phyloP scores from a whole-genome alignment of 2,888 invertebrate species.

The Neuroscelio doddi region DNA sequence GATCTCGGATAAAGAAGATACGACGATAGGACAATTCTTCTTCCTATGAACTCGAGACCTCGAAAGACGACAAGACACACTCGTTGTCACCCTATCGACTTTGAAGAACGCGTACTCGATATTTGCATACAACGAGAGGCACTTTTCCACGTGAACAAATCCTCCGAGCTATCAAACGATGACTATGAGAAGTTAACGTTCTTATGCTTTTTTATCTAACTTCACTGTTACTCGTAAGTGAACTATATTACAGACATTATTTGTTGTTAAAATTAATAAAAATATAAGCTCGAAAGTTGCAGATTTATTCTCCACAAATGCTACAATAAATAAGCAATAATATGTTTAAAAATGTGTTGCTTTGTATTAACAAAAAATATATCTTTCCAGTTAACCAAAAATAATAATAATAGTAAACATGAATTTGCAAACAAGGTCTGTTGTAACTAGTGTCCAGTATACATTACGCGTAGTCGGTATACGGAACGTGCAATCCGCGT shows the following conservation, averaged over 20 bases:
- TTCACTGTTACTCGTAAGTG: neutral
- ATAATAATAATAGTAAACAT: too few relatives aligned
- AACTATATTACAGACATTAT: too few relatives aligned
- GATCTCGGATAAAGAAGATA: constrained; percentile 16
- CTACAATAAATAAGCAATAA: too few relatives aligned
- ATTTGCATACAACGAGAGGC: constrained; percentile 71
- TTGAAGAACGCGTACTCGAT: constrained; percentile 63
- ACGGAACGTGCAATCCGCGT: constrained; percentile 45
- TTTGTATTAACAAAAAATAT: too few relatives aligned
- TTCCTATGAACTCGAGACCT: constrained; percentile 33
- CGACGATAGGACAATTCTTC: constrained; percentile 52
- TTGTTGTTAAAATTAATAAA: too few relatives aligned
- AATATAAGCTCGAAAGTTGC: too few relatives aligned
- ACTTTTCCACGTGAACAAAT: constrained; percentile 71
- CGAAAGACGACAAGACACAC: constrained; percentile 57
- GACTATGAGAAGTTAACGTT: constrained; percentile 17
- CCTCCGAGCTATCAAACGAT: constrained; percentile 48
- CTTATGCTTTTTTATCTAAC: neutral
- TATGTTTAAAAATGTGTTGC: too few relatives aligned
- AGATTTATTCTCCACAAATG: too few relatives aligned
- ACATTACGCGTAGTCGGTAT: constrained; percentile 14
- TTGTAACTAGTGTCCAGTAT: neutral
- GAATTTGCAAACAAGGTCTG: too few relatives aligned
- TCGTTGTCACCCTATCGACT: constrained; percentile 71
- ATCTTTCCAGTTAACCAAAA: neutral